Conservation (phyloP, 2,113 vertebrate species). For the Mormyrus lacerda region DNA sequence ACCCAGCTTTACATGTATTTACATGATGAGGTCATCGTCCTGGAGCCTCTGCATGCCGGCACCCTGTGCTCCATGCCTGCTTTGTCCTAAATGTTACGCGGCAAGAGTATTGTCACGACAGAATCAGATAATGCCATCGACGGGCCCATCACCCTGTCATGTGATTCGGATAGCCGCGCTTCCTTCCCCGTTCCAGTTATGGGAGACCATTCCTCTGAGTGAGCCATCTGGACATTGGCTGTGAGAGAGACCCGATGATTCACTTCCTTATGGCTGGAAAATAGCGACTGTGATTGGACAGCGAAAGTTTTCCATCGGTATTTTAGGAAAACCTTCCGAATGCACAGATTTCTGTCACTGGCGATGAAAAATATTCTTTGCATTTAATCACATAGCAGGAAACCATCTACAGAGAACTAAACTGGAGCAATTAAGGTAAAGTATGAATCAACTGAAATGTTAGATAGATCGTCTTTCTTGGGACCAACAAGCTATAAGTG, state of each 20-base stretch:
- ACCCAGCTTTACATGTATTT: background rate
- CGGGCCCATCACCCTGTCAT: background rate
- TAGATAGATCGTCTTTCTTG: background rate
- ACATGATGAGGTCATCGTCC: background rate
- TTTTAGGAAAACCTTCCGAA: background rate
- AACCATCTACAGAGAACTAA: background rate
- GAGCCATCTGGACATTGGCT: constrained; percentile 21
- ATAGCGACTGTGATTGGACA: background rate
- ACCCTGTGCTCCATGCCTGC: background rate
- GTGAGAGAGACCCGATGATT: constrained; percentile 19
- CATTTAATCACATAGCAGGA: background rate
- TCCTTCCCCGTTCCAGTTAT: constrained; percentile 10
- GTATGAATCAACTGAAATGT: background rate
- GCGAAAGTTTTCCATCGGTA: background rate
- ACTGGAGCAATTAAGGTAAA: background rate
- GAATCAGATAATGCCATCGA: background rate
- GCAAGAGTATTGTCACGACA: background rate
- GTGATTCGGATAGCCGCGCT: background rate
- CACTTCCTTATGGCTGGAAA: constrained; percentile 23
- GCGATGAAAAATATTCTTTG: background rate
- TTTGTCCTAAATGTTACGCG: background rate
- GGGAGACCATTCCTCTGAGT: constrained; percentile 3
- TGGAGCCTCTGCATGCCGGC: background rate
- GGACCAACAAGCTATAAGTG: background rate
- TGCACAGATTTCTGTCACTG: background rate